These are phyloP conservation scores for Aphis gossypii DNA, from an alignment of 1,140 invertebrate genomes.

Conservation along the genomic window DNA sequence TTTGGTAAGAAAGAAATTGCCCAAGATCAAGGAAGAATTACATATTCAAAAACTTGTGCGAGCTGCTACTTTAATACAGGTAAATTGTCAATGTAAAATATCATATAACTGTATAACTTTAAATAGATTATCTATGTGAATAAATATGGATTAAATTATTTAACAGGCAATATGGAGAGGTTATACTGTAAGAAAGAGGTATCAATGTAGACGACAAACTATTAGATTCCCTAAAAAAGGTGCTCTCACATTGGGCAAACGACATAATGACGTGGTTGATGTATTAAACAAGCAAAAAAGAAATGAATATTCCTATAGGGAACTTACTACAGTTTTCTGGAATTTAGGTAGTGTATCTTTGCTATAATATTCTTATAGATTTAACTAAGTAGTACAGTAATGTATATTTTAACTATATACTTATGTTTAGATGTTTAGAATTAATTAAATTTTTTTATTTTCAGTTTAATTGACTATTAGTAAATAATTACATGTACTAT, in stretches of 20 bases:
- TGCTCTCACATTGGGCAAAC: conserved; percentile 60
- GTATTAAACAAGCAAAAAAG: conserved; percentile 17
- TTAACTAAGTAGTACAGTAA: too few species aligned
- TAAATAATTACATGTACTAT: not conserved
- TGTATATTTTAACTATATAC: too few species aligned
- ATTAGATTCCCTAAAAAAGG: conserved; percentile 56
- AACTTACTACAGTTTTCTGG: conserved; percentile 26
- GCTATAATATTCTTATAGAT: not conserved
- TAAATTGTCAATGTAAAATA: not conserved
- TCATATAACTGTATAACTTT: not conserved
- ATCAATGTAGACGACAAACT: conserved; percentile 33
- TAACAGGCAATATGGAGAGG: conserved; percentile 70
- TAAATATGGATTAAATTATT: conserved; percentile 30
- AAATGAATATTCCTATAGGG: conserved; percentile 49
- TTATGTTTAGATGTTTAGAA: too few species aligned
- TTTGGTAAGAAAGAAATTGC: conserved; percentile 37
- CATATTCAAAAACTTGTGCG: not conserved
- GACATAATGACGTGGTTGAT: conserved; percentile 33
- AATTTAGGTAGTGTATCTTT: conserved; percentile 27
- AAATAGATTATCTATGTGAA: not conserved
- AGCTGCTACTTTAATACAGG: conserved; percentile 29
- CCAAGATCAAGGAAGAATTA: conserved; percentile 12
- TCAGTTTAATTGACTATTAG: too few species aligned
- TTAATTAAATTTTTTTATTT: too few species aligned
- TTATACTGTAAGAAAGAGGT: conserved; percentile 65